Conservation (phyloP, 1,140 invertebrate species). For the Plectrocnemia conspersa region DNA sequence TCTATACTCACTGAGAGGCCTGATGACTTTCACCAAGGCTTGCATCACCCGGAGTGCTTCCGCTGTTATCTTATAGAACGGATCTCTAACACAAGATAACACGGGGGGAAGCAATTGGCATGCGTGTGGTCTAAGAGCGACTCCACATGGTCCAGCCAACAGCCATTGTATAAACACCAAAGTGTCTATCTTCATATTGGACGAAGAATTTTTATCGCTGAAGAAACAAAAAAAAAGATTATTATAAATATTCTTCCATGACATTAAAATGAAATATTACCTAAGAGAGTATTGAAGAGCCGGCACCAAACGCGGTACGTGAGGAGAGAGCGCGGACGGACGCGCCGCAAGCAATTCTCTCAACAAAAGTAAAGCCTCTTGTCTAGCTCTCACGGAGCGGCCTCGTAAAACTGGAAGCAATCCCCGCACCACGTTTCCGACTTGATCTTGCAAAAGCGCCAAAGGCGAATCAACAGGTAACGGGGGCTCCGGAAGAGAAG, state of each 20-base stretch:
- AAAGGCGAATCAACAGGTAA: conserved; percentile 61
- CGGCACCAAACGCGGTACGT: conserved; percentile 80
- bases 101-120: conserved; percentile 80
- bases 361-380: conserved; percentile 86
- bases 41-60: conserved; percentile 91
- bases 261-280: conserved; percentile 35
- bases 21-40: conserved; percentile 89
- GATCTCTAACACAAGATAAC: conserved; percentile 83
- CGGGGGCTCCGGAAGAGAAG: conserved; percentile 22
- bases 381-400: conserved; percentile 88
- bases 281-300: conserved; percentile 88
- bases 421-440: conserved; percentile 77
- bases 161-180: conserved; percentile 88
- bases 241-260: neutral
- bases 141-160: conserved; percentile 66
- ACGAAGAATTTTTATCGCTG: conserved; percentile 90
- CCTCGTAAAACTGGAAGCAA: conserved; percentile 89
- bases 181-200: conserved; percentile 98
- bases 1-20: conserved; percentile 67
- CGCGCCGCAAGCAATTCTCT: conserved; percentile 86
- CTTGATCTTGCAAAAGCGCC: conserved; percentile 64
- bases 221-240: conserved; percentile 14
- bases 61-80: conserved; percentile 97
- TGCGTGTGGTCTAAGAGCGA: conserved; percentile 68
- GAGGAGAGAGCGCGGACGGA: conserved; percentile 81